Evolutionary conservation across 53 echinoderm and acorn worm species (phyloP).

Genomic region (Hippasteria phrygiana): DNA sequence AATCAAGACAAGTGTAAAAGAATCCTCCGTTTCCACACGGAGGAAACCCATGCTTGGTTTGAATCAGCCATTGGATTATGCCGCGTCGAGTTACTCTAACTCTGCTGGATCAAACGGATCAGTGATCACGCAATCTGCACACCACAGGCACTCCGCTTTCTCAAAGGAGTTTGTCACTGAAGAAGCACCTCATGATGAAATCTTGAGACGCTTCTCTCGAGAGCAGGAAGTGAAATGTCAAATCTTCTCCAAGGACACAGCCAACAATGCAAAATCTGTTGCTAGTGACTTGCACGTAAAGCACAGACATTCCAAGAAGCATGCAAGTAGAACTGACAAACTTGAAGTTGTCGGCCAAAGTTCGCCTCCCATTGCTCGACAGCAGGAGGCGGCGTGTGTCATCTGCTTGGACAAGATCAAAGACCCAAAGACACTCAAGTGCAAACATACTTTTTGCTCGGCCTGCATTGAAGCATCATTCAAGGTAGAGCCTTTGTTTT

Average conservation of each 20-base stretch:
- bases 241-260: not conserved
- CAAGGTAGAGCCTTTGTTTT: conserved; percentile 31
- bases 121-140: not conserved
- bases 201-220: conserved; percentile 16
- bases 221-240: not conserved
- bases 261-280: not conserved
- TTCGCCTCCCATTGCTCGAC: not conserved
- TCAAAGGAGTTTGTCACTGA: conserved; percentile 51
- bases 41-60: conserved; percentile 39
- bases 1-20: conserved; percentile 15
- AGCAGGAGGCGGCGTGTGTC: conserved; percentile 23
- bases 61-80: conserved; percentile 10
- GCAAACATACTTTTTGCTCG: conserved; percentile 68
- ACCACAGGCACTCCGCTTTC: conserved; percentile 18
- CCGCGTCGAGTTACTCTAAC: not conserved
- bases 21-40: not conserved
- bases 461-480: conserved; percentile 66
- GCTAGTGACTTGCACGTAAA: not conserved
- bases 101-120: not conserved
- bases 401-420: conserved; percentile 59
- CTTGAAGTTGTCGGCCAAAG: conserved; percentile 2
- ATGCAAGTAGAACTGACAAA: not conserved
- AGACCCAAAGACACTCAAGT: conserved; percentile 65
- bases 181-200: conserved; percentile 52
- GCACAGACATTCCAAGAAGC: conserved; percentile 9